Evolutionary conservation across 2,113 vertebrate genomes (phyloP).

Genomic region (Nyctibius bracteatus): DNA sequence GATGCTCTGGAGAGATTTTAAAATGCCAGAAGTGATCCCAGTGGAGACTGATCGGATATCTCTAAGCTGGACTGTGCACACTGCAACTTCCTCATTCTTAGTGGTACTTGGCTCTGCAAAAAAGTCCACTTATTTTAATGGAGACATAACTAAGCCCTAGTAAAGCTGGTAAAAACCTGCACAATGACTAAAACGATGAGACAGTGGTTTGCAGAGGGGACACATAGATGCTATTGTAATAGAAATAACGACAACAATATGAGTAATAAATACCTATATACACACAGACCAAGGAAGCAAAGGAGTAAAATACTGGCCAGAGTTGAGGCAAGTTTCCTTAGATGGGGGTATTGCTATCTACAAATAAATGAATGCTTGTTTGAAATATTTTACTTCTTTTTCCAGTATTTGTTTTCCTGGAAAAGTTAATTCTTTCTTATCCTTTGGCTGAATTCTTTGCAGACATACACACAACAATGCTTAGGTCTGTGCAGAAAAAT

Average conservation of each 20-base stretch:
- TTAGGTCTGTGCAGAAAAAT: neutral
- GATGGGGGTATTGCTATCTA: neutral
- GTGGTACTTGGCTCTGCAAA: slow-evolving; percentile 10
- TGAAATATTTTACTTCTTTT: neutral
- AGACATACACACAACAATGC: neutral
- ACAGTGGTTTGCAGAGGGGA: neutral
- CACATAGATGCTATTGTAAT: neutral
- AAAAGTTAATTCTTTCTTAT: neutral
- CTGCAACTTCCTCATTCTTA: slow-evolving; percentile 28
- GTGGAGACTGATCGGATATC: slow-evolving; percentile 17
- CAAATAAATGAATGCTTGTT: neutral
- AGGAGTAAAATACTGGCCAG: neutral
- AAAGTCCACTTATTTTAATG: neutral
- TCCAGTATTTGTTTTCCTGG: neutral
- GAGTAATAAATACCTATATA: neutral
- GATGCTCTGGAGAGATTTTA: slow-evolving; percentile 48
- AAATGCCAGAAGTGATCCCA: slow-evolving; percentile 45
- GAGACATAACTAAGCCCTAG: neutral
- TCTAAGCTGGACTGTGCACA: slow-evolving; percentile 8
- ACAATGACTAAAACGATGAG: neutral
- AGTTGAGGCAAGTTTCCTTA: neutral
- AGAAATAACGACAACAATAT: neutral
- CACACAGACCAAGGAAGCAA: neutral
- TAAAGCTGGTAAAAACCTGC: slow-evolving; percentile 5
- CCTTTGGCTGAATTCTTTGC: neutral